Conservation (phyloP, 2,797 vertebrate species). For the Acanthornis magna region DNA sequence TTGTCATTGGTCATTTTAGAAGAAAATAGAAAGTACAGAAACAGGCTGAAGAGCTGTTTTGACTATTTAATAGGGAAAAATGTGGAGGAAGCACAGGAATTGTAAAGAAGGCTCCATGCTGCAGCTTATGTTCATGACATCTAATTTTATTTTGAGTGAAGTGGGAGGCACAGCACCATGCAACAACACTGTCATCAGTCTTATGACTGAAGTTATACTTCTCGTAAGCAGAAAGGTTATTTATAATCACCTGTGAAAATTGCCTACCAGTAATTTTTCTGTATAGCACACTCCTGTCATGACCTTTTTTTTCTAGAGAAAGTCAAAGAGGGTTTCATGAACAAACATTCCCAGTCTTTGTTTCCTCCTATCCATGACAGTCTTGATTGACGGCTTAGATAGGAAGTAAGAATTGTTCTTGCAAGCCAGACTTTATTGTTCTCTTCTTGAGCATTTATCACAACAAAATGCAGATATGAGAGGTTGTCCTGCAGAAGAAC, state of each 20-base stretch:
- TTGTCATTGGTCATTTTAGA: not conserved
- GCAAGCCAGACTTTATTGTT: not conserved
- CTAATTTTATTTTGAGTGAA: not conserved
- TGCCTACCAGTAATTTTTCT: not conserved
- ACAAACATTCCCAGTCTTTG: not conserved
- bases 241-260: not conserved
- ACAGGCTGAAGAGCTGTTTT: not conserved
- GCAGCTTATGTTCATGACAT: not conserved
- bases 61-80: not conserved
- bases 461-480: accelerated
- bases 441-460: not conserved
- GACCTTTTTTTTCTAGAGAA: not conserved
- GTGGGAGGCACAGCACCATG: not conserved
- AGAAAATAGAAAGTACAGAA: not conserved
- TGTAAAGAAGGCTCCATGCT: not conserved
- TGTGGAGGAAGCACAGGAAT: not conserved
- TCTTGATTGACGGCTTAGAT: not conserved
- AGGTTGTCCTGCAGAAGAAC: not conserved
- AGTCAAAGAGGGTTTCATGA: not conserved
- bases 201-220: not conserved
- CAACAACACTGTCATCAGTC: not conserved
- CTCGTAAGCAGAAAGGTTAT: not conserved
- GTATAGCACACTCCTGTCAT: not conserved
- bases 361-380: not conserved
- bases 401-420: not conserved